Evolutionary conservation across 2,113 vertebrate species (phyloP).

Genomic region (Phylloscopus trochilus): DNA sequence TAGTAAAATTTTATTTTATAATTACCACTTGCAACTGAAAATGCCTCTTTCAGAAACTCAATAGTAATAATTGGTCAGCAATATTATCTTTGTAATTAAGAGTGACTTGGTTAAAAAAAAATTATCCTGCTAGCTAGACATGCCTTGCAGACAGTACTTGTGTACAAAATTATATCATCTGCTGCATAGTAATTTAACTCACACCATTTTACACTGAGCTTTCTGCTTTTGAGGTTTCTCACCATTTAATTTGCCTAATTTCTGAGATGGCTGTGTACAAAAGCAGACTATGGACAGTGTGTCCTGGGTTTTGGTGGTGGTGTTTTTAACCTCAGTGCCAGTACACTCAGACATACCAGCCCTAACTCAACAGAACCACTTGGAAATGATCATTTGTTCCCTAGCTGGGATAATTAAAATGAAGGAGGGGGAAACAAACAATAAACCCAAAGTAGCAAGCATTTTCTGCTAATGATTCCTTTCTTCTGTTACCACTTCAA

Average conservation of each 20-base stretch:
- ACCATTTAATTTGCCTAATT: not conserved
- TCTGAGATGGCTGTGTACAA: not conserved
- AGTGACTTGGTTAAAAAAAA: not conserved
- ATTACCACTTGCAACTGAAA: conserved; percentile 49
- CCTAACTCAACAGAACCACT: not conserved
- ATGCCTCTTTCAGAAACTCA: conserved; percentile 26
- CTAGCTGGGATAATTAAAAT: not conserved
- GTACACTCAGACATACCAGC: not conserved
- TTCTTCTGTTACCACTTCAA: not conserved
- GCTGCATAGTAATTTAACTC: not conserved
- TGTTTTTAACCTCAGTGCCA: not conserved
- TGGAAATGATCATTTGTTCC: not conserved
- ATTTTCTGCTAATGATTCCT: not conserved
- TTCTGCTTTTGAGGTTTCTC: not conserved
- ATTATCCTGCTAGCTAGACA: not conserved
- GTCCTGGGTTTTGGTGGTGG: not conserved
- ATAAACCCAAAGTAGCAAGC: not conserved
- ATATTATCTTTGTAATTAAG: conserved; percentile 12
- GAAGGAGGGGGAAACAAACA: not conserved
- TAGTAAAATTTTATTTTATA: conserved; percentile 42
- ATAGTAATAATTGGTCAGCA: conserved; percentile 15
- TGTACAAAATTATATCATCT: not conserved
- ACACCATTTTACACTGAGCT: not conserved
- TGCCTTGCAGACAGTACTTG: not conserved
- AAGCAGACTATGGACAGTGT: not conserved